These are phyloP conservation scores for Mactra quadrangularis DNA, from an alignment of 1,140 invertebrate species.

Conservation along the genomic window DNA sequence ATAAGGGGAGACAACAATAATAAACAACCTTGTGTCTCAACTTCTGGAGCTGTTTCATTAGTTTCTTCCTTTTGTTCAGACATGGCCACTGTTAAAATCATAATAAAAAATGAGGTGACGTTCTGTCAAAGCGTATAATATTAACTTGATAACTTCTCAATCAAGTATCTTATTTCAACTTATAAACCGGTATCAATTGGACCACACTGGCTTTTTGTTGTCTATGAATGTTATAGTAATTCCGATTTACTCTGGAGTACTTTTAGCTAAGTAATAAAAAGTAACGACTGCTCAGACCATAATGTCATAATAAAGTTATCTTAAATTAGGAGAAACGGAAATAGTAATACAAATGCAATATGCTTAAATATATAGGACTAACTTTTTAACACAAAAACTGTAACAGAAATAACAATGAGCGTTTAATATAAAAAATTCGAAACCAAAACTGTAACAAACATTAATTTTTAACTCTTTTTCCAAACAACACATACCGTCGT, in stretches of 20 bases:
- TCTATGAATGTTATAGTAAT: too few relatives aligned
- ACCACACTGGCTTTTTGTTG: too few relatives aligned
- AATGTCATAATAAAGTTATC: too few relatives aligned
- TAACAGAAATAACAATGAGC: neutral
- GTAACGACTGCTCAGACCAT: too few relatives aligned
- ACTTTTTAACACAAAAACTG: neutral
- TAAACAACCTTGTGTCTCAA: conserved; percentile 3
- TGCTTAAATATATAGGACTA: neutral
- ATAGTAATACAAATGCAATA: neutral
- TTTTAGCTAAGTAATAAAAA: too few relatives aligned
- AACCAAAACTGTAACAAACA: neutral
- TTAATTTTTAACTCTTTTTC: neutral
- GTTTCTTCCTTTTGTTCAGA: conserved; percentile 1
- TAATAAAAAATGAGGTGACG: too few relatives aligned
- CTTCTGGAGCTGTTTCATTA: conserved; percentile 38
- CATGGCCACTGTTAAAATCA: conserved; percentile 30
- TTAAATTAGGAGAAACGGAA: too few relatives aligned
- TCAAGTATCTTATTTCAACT: too few relatives aligned
- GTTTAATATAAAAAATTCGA: neutral
- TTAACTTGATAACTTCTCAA: too few relatives aligned
- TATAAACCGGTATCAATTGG: too few relatives aligned
- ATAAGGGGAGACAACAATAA: neutral
- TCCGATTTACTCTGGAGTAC: too few relatives aligned
- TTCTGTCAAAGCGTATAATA: too few relatives aligned
- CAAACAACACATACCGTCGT: neutral